These are phyloP conservation scores for Bursaphelenchus mucronatus DNA, from an alignment of 1,140 invertebrate genomes.

Conservation along the genomic window DNA sequence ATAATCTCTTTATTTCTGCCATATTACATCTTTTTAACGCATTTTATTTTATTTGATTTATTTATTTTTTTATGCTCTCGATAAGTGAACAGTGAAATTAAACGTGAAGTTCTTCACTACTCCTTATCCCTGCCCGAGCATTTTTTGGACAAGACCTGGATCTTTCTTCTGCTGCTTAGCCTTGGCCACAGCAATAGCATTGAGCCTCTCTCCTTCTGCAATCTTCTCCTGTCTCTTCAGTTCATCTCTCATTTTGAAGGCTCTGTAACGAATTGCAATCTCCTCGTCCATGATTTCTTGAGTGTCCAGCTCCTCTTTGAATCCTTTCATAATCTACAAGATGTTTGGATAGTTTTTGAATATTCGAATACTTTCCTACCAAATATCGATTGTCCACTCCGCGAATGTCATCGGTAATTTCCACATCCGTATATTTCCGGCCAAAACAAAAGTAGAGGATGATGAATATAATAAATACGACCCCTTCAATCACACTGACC, in stretches of 20 bases:
- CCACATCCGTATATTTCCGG: conserved; percentile 31
- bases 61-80: no score
- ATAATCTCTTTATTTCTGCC: no score
- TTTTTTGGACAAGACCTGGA: background rate
- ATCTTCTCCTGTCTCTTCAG: conserved; percentile 7
- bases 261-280: conserved; percentile 10
- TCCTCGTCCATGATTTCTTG: conserved; percentile 31
- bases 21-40: no score
- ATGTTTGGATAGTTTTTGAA: background rate
- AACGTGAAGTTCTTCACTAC: no score
- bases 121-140: no score
- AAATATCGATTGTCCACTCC: conserved; percentile 21
- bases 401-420: conserved; percentile 26
- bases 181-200: background rate
- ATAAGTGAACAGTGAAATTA: no score
- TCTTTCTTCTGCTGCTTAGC: conserved; percentile 7
- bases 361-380: conserved; percentile 19
- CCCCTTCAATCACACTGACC: conserved; percentile 21
- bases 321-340: conserved; percentile 30
- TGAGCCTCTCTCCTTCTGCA: conserved; percentile 8
- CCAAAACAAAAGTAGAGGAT: conserved; percentile 30
- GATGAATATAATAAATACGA: conserved; percentile 22
- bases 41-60: no score
- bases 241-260: conserved; percentile 11
- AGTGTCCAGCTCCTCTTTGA: conserved; percentile 39